Base-by-base conservation (phyloP, 35 echinoderm and acorn worm species). In the Chiridota heheva region DNA sequence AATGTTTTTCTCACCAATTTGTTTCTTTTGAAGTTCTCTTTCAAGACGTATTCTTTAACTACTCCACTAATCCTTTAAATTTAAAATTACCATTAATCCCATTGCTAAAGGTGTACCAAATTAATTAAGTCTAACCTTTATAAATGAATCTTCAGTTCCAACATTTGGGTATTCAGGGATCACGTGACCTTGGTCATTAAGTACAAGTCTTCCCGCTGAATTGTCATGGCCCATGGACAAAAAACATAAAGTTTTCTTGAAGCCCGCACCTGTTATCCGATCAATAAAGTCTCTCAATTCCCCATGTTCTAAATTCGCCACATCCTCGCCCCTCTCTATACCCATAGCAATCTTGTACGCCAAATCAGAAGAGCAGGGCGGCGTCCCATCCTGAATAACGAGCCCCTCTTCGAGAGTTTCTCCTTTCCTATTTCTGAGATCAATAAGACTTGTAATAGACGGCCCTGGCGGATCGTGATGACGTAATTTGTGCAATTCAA, bases 231-330 rank as follows among this genome's bases (percentile, higher is more conserved):
- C 70, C 80, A 90, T 84, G 0, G 87, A 82, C 13, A 90, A 72
- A 56, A 90, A 84, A 24, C 80, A 82, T n/a, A 90, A 42, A 2
- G 87, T 84, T 36, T 90, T 90, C 61, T 90, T 78, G 40, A 84
- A 83, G 24, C 80, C 71, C 24, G 38, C 67, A 1, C 87, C 87
- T 5, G 85, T 68, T 31, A 87, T 46, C 12, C 73, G 63, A 15
- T 87, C 42, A 13, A 60, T 28, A 20, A 80, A 46, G 27, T 87
- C 85, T 17, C 36, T 55, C 36, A 87, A 45, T 51, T 87, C 85
- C 42, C 63, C 58, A 60, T 25, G 18, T 43, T 79, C 36, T 31
- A 44, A n/a, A 5, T 77, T 65, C 0, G 75, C 57, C 28, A 63
- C 80, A 25, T 87, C 70, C 43, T 87, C 85, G 5, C 85, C 85